Evolutionary conservation across 53 echinoderm and acorn worm species (phyloP).

Genomic region (Mesocentrotus franciscanus): DNA sequence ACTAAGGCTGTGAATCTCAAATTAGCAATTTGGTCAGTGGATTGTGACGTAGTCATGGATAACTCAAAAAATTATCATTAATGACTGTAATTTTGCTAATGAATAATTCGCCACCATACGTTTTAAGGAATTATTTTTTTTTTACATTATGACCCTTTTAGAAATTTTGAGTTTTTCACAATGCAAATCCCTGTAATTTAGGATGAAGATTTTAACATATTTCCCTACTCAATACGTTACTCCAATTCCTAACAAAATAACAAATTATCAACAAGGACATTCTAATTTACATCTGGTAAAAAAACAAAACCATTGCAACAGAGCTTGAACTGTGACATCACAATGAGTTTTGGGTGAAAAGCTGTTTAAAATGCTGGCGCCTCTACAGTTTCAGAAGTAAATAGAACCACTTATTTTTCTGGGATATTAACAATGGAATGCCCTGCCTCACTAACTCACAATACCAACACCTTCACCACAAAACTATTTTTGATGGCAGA

Average conservation of each 20-base stretch:
- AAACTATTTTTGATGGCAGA: neutral
- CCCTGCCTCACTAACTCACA: neutral
- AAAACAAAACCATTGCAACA: conserved; percentile 25
- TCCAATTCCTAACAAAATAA: neutral
- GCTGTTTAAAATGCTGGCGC: conserved; percentile 42
- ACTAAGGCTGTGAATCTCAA: too few relatives aligned
- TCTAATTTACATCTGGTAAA: neutral
- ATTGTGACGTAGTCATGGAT: too few relatives aligned
- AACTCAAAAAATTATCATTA: too few relatives aligned
- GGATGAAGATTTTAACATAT: too few relatives aligned
- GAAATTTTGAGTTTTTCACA: too few relatives aligned
- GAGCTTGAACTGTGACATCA: neutral
- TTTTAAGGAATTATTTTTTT: too few relatives aligned
- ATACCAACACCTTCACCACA: conserved; percentile 6
- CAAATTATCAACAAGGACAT: neutral
- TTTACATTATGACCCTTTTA: too few relatives aligned
- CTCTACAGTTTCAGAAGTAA: neutral
- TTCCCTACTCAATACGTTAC: too few relatives aligned
- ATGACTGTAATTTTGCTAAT: too few relatives aligned
- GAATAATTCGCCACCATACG: too few relatives aligned
- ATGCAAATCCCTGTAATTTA: too few relatives aligned
- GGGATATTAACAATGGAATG: conserved; percentile 48
- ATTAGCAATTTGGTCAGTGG: too few relatives aligned
- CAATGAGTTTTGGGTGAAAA: neutral
- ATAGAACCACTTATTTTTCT: conserved; percentile 41